phyloP scores from a whole-genome alignment of 2,113 vertebrate genomes.

The Myrmecophaga tridactyla region DNA sequence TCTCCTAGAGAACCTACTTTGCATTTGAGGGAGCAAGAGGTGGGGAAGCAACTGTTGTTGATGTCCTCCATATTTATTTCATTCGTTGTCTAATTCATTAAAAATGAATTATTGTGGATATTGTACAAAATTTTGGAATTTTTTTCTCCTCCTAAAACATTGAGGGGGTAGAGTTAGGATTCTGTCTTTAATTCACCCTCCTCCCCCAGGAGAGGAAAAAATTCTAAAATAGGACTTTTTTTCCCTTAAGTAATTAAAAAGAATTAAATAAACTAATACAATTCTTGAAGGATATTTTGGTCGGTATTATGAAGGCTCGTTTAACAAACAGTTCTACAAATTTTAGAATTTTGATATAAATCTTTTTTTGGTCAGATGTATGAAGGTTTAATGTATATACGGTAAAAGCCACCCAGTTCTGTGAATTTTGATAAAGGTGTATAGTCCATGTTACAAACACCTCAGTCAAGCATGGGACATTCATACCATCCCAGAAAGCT shows the following conservation, averaged over 20 bases:
- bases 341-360: neutral
- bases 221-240: neutral
- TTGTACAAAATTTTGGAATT: neutral
- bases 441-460: neutral
- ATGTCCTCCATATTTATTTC: neutral
- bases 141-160: neutral
- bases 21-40: neutral
- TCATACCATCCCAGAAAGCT: neutral
- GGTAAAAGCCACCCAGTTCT: neutral
- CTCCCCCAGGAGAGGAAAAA: neutral
- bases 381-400: neutral
- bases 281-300: neutral
- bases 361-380: neutral
- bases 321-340: neutral
- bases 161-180: neutral
- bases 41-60: neutral
- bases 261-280: neutral
- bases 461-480: neutral
- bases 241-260: neutral
- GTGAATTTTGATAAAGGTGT: neutral
- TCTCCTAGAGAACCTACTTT: accelerated
- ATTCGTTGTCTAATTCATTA: neutral
- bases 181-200: neutral
- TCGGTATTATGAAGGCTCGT: neutral
- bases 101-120: neutral